A percentile compares a stretch with the other conserved stretches of the same genome.
phyloP scores from a whole-genome alignment of 2,888 invertebrate species.

The Parnassius glacialis region DNA sequence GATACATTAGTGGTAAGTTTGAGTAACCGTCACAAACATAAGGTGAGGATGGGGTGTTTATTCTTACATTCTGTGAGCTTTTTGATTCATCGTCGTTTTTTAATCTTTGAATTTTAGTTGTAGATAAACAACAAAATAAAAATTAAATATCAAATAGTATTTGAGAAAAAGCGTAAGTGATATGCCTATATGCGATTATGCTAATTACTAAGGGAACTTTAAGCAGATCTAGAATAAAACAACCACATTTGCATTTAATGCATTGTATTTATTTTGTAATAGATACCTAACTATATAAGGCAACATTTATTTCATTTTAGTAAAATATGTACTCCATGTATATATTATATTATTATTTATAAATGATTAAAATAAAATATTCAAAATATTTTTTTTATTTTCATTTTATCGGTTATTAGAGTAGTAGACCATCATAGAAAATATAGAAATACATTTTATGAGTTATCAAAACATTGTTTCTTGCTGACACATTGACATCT shows the following conservation, averaged over 20 bases:
- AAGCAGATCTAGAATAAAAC: conserved; percentile 21
- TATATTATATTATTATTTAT: conserved; percentile 17
- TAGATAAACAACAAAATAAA: too few relatives aligned
- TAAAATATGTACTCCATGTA: conserved; percentile 18
- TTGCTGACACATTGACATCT: too few relatives aligned
- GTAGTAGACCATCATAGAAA: too few relatives aligned
- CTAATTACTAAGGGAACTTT: conserved; percentile 29
- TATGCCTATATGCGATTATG: background rate
- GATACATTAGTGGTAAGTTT: background rate
- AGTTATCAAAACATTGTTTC: too few relatives aligned
- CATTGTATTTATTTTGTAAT: conserved; percentile 36
- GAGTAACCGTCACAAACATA: background rate
- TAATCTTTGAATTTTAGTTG: too few relatives aligned
- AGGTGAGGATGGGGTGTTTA: too few relatives aligned
- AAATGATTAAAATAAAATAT: conserved; percentile 19
- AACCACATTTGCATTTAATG: conserved; percentile 39
- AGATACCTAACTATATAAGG: conserved; percentile 25
- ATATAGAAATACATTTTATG: too few relatives aligned
- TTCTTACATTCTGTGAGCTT: too few relatives aligned
- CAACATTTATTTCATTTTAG: conserved; percentile 9
- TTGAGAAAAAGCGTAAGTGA: too few relatives aligned
- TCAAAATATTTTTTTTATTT: background rate
- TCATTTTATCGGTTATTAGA: background rate
- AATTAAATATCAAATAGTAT: too few relatives aligned
- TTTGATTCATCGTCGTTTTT: too few relatives aligned